Evolutionary conservation across 2,113 vertebrate genomes (phyloP).

Genomic region (Crotophaga sulcirostris): DNA sequence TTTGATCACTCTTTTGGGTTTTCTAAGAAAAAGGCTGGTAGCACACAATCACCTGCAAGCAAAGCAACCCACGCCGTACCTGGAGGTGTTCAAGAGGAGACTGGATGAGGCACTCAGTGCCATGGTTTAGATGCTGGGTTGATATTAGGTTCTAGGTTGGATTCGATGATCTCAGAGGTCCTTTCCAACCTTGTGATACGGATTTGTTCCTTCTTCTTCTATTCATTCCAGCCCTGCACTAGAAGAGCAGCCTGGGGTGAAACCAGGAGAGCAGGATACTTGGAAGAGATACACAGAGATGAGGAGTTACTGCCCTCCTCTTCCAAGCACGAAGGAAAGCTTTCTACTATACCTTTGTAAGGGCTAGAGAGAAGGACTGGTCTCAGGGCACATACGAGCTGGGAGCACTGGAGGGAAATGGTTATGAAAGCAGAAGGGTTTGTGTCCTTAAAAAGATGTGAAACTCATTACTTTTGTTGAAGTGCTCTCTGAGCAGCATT

Average conservation of each 20-base stretch:
- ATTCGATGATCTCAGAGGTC: too few species aligned
- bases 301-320: neutral
- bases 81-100: too few species aligned
- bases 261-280: neutral
- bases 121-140: too few species aligned
- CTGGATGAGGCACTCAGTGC: too few species aligned
- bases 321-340: neutral
- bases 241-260: neutral
- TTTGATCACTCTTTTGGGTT: neutral
- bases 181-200: too few species aligned
- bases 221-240: neutral
- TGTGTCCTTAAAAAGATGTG: neutral
- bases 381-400: neutral
- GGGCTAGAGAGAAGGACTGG: neutral
- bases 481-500: neutral
- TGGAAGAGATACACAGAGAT: neutral
- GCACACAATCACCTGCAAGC: neutral
- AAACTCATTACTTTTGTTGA: neutral
- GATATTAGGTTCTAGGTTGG: too few species aligned
- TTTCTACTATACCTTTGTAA: fast-evolving
- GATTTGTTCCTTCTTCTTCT: neutral
- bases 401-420: neutral
- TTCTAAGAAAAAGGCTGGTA: neutral
- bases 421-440: neutral
- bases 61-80: neutral